phyloP scores from a whole-genome alignment of 2,113 vertebrate genomes.

The Alosa alosa region DNA sequence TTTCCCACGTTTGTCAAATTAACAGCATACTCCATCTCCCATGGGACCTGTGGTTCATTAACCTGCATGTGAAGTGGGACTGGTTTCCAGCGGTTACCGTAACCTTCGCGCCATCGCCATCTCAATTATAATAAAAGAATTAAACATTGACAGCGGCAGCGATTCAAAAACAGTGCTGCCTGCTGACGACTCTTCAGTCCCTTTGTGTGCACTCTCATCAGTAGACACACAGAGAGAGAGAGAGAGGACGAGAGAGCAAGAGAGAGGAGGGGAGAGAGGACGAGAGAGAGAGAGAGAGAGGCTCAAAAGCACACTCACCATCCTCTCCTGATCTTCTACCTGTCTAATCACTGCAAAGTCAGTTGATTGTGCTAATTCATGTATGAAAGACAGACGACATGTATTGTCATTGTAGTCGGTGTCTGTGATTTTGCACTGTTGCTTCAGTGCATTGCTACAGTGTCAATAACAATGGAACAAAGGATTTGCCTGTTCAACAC shows the following conservation, averaged over 20 bases:
- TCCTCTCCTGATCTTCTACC: neutral
- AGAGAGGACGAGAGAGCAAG: too few species aligned
- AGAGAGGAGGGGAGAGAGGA: too few species aligned
- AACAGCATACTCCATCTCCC: constrained; percentile 83
- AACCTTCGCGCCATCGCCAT: constrained; percentile 76
- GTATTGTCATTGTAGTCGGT: neutral
- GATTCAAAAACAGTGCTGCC: constrained; percentile 73
- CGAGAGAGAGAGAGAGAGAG: neutral
- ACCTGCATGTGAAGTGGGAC: constrained; percentile 80
- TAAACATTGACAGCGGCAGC: constrained; percentile 67
- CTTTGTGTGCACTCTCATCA: neutral
- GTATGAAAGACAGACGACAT: neutral
- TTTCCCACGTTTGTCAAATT: constrained; percentile 85
- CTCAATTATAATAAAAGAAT: constrained; percentile 85
- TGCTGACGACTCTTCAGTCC: constrained; percentile 65
- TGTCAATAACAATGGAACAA: neutral
- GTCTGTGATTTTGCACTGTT: neutral
- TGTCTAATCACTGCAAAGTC: neutral
- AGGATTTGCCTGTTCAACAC: neutral
- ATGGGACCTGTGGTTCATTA: constrained; percentile 80
- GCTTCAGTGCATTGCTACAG: neutral
- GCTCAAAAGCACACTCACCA: neutral
- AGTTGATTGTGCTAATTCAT: neutral
- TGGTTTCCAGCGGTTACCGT: constrained; percentile 77
- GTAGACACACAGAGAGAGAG: neutral